Percentiles rank a stretch among this genome's conserved stretches.
phyloP scores from a whole-genome alignment of 1,140 invertebrate species.

The Caerostris darwini region DNA sequence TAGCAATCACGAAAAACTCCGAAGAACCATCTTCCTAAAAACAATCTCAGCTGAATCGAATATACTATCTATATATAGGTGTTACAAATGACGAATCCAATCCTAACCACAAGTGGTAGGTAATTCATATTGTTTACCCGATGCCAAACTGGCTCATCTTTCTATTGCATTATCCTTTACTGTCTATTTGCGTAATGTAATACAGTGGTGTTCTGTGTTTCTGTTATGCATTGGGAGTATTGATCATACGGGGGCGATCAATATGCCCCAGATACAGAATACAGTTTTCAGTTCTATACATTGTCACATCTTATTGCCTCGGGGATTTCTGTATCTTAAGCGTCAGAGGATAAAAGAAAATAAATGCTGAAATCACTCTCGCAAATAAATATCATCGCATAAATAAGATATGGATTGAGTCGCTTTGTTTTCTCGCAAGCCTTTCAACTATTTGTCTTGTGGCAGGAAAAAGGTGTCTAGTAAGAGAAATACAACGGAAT shows the following conservation, averaged over 20 bases:
- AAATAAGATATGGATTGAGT: background rate
- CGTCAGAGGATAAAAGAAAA: conserved; percentile 7
- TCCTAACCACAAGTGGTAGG: too few species aligned
- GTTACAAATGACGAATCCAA: too few species aligned
- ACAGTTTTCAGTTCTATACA: conserved; percentile 1
- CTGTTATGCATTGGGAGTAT: background rate
- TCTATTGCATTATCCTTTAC: conserved; percentile 17
- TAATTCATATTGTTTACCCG: background rate
- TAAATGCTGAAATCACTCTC: background rate
- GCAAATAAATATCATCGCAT: background rate
- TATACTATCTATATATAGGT: too few species aligned
- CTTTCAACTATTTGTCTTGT: background rate
- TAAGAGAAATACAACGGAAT: too few species aligned
- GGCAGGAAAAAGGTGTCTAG: background rate
- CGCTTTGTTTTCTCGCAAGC: background rate
- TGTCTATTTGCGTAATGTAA: conserved; percentile 23
- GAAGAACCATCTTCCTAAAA: too few species aligned
- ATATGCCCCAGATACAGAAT: background rate
- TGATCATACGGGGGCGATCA: background rate
- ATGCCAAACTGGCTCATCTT: background rate
- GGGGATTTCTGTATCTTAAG: conserved; percentile 9
- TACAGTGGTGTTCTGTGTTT: background rate
- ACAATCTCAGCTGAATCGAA: too few species aligned
- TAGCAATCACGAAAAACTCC: too few species aligned
- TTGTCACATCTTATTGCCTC: background rate